Percentiles rank a stretch among this genome's conserved stretches.
Conservation (phyloP, 2,888 invertebrate species). For the Slavum lentiscoides region DNA sequence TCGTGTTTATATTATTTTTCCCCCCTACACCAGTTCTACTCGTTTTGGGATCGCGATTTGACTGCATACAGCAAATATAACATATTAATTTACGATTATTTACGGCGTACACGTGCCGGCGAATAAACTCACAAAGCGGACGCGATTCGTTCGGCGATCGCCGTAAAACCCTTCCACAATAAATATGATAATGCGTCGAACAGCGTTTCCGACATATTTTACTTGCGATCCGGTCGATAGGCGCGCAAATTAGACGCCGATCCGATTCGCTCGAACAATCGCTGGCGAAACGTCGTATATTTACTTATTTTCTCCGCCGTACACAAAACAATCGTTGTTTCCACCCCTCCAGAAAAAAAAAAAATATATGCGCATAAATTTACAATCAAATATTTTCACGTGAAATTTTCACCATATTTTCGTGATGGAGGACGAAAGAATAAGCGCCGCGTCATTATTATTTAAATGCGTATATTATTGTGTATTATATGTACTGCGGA, state of each 20-base stretch:
- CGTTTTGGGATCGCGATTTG: no score
- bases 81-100: no score
- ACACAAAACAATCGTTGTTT: conserved; percentile 7
- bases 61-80: no score
- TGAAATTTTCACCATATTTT: not conserved
- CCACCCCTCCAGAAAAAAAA: not conserved
- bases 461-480: not conserved
- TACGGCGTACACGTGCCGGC: no score
- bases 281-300: no score
- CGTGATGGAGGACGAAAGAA: not conserved
- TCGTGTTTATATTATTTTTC: no score
- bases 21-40: no score
- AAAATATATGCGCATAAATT: conserved; percentile 19
- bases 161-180: no score
- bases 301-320: conserved; percentile 2
- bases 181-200: not conserved
- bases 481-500: no score
- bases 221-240: not conserved
- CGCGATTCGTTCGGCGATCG: no score
- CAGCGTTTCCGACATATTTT: not conserved
- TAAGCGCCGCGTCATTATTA: not conserved
- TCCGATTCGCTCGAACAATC: not conserved
- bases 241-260: conserved; percentile 14
- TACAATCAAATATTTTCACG: conserved; percentile 13
- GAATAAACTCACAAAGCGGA: no score